Conservation (phyloP, 1,140 invertebrate species). For the Zaprionus inermis region DNA sequence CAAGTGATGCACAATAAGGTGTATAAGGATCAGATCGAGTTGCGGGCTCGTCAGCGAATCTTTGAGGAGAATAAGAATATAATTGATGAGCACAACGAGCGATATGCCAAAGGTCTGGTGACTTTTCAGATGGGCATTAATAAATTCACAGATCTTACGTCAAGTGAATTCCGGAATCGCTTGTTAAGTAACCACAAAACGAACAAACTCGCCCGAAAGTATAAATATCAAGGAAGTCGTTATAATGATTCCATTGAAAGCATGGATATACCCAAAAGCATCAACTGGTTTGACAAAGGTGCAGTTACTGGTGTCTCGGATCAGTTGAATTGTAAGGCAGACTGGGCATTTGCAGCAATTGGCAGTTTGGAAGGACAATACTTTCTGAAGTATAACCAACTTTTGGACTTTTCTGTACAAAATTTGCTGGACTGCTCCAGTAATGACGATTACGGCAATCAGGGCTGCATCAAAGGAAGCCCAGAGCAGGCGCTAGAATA, state of each 20-base stretch:
- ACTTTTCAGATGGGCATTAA: constrained; percentile 89
- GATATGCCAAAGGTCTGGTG: constrained; percentile 87
- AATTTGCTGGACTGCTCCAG: constrained; percentile 95
- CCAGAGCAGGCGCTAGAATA: constrained; percentile 91
- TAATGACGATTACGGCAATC: constrained; percentile 88
- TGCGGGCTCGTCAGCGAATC: constrained; percentile 91
- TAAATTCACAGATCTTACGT: constrained; percentile 92
- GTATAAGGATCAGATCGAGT: constrained; percentile 89
- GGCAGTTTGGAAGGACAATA: constrained; percentile 91
- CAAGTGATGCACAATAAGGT: constrained; percentile 88
- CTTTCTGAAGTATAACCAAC: constrained; percentile 85
- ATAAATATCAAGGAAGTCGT: too few species aligned
- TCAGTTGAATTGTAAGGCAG: constrained; percentile 85
- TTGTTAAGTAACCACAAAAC: not conserved
- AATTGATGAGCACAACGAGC: constrained; percentile 92
- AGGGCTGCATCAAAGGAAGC: constrained; percentile 92
- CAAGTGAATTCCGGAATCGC: constrained; percentile 89
- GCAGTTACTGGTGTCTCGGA: constrained; percentile 24
- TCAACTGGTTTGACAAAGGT: constrained; percentile 93
- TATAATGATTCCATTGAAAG: constrained; percentile 88
- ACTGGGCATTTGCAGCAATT: constrained; percentile 85
- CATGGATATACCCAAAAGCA: constrained; percentile 85
- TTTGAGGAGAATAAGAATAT: constrained; percentile 92
- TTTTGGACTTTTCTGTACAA: constrained; percentile 94
- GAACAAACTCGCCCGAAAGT: constrained; percentile 81